These are phyloP conservation scores for Enteromius thamalakanensis DNA, from an alignment of 2,797 vertebrate genomes.

Conservation along the genomic window DNA sequence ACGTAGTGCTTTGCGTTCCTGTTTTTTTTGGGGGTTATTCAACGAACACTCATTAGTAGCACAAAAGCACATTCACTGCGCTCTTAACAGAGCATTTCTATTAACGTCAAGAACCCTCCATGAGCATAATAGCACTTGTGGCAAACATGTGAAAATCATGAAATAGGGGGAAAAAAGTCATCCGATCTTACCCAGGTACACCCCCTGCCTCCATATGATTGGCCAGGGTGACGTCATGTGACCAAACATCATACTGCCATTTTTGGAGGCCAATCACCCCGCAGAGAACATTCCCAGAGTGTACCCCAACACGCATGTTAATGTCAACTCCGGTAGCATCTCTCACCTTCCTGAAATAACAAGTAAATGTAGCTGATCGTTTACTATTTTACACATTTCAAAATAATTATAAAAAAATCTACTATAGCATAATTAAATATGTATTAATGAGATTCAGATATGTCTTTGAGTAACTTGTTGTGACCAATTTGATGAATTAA, in stretches of 20 bases:
- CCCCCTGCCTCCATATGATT: slow-evolving; percentile 99
- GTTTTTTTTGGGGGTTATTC: slow-evolving; percentile 16
- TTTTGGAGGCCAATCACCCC: slow-evolving; percentile 96
- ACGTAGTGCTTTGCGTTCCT: slow-evolving; percentile 23
- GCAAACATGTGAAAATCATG: slow-evolving; percentile 44
- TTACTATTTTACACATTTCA: background rate
- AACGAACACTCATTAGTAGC: slow-evolving; percentile 46
- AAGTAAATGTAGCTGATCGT: background rate
- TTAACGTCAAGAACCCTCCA: slow-evolving; percentile 55
- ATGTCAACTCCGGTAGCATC: slow-evolving; percentile 95
- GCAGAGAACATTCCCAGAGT: slow-evolving; percentile 96
- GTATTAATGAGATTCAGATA: background rate
- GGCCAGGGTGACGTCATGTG: slow-evolving; percentile 95
- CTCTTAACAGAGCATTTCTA: slow-evolving; percentile 47
- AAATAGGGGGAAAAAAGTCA: slow-evolving; percentile 32
- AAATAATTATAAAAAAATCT: background rate
- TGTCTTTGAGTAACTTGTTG: background rate
- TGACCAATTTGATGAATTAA: background rate
- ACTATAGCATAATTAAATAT: background rate
- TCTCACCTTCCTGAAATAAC: slow-evolving; percentile 87
- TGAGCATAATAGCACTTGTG: slow-evolving; percentile 43
- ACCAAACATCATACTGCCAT: slow-evolving; percentile 99
- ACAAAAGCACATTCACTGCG: slow-evolving; percentile 41
- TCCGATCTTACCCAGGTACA: slow-evolving; percentile 87
- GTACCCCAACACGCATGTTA: slow-evolving; percentile 97